Base-by-base conservation (phyloP, 2,113 vertebrate species). In the Rhinogobius similis region DNA sequence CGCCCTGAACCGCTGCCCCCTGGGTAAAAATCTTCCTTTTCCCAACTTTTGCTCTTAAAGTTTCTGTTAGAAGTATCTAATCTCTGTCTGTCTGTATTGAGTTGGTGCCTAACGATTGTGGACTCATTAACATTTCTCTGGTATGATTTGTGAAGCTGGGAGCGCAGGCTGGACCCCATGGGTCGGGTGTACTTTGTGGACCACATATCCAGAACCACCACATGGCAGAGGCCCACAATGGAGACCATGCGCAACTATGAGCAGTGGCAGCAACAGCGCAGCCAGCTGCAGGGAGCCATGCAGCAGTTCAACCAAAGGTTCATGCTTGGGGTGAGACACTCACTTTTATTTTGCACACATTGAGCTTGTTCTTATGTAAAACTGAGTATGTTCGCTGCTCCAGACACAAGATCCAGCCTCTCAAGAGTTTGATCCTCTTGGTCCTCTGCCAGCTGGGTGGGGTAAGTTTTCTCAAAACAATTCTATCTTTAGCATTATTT, bases 301-400 rank as follows among this genome's bases (percentile, higher is more conserved):
- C 97, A 99, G 75, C 98, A 98, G 48, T 99, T 99, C 85, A 99
- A 99, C 87, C 97, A 99, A 93, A 95, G 98, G 43, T 99, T 98
- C 75, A 98, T 99, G 52, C 95, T 95, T 6, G 97, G 96, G 93
- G 98, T 98, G 32, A 94, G 41, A 39, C 70, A 18, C 32, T 76
- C 16, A 21, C 52, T 5, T 53, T 11, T 55, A 5, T 55, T 55
- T 23, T 55, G 23, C 52, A 55, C 11, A 55, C 13, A 26, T 12
- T 14, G 21, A 12, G 12, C 23, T 24, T 55, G 52, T 14, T 14
- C 23, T 55, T 55, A 26, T 5, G 11, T 26, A 26, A 55, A 55
- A 14, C 24, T 55, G 13, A 26, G 21, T 24, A 16, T 39, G 14
- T 12, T 55, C 1, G 77, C 16, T 55, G 16, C 12, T 76, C 62